These are phyloP conservation scores for Enteromius argenteus DNA, from an alignment of 2,797 vertebrate genomes.

Conservation along the genomic window DNA sequence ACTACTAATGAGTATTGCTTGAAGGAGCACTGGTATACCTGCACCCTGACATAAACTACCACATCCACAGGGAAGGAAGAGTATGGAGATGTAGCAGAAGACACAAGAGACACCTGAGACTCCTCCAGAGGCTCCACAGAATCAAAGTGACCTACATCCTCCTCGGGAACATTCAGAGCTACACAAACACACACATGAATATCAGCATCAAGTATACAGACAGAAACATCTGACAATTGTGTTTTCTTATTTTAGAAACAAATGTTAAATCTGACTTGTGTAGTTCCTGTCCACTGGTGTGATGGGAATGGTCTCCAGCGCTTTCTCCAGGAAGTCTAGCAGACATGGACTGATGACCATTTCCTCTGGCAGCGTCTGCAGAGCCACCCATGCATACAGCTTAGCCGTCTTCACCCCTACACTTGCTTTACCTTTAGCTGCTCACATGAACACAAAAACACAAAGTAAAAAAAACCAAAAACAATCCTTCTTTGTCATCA, in stretches of 20 bases:
- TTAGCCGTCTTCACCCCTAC: conserved; percentile 95
- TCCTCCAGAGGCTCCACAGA: conserved; percentile 93
- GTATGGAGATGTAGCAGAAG: conserved; percentile 92
- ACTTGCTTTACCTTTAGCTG: conserved; percentile 94
- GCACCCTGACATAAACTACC: conserved; percentile 97
- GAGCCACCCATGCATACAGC: conserved; percentile 96
- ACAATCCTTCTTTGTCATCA: background rate
- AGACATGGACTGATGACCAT: conserved; percentile 99
- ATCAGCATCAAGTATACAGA: conserved; percentile 3
- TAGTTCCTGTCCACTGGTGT: conserved; percentile 95
- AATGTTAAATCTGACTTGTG: conserved; percentile 72
- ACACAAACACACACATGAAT: conserved; percentile 16
- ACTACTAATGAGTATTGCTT: background rate
- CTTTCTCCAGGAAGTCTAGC: conserved; percentile 96
- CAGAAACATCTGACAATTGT: conserved; percentile 7
- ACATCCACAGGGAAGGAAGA: conserved; percentile 98
- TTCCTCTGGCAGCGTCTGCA: conserved; percentile 97
- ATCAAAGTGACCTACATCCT: conserved; percentile 97
- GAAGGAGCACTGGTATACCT: conserved; percentile 78
- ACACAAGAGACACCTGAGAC: conserved; percentile 93
- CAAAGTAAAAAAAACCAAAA: background rate
- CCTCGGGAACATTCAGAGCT: conserved; percentile 92
- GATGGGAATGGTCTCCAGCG: conserved; percentile 97
- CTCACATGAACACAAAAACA: conserved; percentile 53
- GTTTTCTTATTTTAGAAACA: background rate